Evolutionary conservation across 1,140 invertebrate genomes (phyloP).

Genomic region (Bactericera cockerelli): DNA sequence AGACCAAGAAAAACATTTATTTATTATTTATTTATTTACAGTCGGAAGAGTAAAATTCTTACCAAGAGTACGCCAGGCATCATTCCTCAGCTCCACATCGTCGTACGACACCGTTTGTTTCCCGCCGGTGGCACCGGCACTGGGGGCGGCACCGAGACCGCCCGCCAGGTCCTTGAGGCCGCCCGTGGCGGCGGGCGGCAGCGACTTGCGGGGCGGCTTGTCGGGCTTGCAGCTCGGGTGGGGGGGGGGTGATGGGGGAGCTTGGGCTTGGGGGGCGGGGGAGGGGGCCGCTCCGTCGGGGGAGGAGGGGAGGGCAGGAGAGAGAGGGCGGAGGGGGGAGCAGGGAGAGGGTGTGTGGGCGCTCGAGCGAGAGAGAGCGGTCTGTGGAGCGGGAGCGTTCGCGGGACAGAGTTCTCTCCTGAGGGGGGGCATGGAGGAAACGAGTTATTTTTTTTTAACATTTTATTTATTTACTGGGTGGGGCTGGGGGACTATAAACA

Average conservation of each 20-base stretch:
- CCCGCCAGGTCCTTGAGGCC: too few species aligned
- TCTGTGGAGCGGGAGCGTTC: background rate
- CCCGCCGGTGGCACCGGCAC: background rate
- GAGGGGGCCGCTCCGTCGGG: background rate
- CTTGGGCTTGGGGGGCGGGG: background rate
- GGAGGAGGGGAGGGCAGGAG: background rate
- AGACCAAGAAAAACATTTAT: too few species aligned
- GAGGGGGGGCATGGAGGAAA: too few species aligned
- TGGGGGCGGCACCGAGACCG: background rate
- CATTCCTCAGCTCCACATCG: slow-evolving; percentile 45
- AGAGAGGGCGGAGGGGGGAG: background rate
- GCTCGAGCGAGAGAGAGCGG: background rate
- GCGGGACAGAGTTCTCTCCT: background rate
- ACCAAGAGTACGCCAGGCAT: slow-evolving; percentile 61
- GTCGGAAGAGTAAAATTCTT: too few species aligned
- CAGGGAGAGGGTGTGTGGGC: background rate
- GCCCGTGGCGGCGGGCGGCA: too few species aligned
- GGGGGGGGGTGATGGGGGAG: too few species aligned
- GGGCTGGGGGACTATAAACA: too few species aligned
- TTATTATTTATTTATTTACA: too few species aligned
- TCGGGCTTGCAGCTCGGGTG: slow-evolving; percentile 9
- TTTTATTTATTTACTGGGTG: too few species aligned
- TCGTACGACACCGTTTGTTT: slow-evolving; percentile 38
- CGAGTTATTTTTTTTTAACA: too few species aligned
- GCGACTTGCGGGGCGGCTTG: slow-evolving; percentile 15